Evolutionary conservation across 1,140 invertebrate genomes (phyloP).

Genomic region (Musca domestica): DNA sequence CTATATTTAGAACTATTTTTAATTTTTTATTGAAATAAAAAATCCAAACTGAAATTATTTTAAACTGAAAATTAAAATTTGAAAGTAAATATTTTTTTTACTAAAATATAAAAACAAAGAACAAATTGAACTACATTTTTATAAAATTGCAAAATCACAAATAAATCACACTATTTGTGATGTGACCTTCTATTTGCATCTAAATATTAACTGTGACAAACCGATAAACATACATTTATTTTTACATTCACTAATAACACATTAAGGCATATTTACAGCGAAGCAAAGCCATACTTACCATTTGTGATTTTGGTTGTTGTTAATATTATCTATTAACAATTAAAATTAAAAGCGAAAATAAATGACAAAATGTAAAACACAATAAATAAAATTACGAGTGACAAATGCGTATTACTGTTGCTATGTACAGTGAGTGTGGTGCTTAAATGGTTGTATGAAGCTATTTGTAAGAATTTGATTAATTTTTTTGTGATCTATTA

Average conservation of each 20-base stretch:
- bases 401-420: not conserved
- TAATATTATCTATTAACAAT: not conserved
- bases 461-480: not conserved
- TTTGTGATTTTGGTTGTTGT: not conserved
- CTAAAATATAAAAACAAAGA: not conserved
- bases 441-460: constrained; percentile 1
- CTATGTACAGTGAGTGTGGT: constrained; percentile 19
- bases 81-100: not conserved
- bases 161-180: too few species aligned
- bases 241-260: not conserved
- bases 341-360: not conserved
- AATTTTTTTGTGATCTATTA: not conserved
- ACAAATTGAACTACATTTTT: not conserved
- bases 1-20: constrained; percentile 22
- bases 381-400: not conserved
- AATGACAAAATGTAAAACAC: too few species aligned
- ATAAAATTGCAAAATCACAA: too few species aligned
- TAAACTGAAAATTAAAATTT: not conserved
- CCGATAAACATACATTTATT: too few species aligned
- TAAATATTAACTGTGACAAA: too few species aligned
- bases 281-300: not conserved
- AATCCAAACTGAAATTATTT: not conserved
- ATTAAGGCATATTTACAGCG: not conserved
- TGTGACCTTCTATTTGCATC: not conserved
- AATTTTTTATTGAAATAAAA: constrained; percentile 2